Base-by-base conservation (phyloP, 2,113 vertebrate genomes). In the Oenanthe oenanthe region DNA sequence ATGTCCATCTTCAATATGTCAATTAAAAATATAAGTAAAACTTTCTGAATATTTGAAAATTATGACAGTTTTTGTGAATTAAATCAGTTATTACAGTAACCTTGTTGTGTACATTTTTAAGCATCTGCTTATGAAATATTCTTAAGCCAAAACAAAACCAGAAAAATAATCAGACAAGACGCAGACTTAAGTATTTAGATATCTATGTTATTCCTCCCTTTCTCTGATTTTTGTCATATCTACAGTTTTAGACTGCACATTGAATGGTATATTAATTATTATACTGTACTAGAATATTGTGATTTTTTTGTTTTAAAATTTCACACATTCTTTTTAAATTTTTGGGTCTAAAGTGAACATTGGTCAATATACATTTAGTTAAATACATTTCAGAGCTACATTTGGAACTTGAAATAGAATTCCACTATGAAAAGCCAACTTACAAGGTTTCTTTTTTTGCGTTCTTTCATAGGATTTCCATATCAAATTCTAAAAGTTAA, bases 31-130 rank as follows among this genome's bases (percentile, higher is more conserved):
- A 68, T 31, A 42, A 42, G 17, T 28, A 45, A 58, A 67, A 45
- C 22, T 5, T 3, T 60, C 13, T 22, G 3, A 54, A 31, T 68
- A 72, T 32, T 76, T 86, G 5, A 63, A 83, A 71, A 63, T 10
- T 0, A 2, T 53, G 11, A 19, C 9, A 62, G 3, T 8, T 42
- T 81, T 62, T 60, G n/a, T 71, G 6, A 71, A 53, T 29, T 0
- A 76, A 63, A 45, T 54, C 2, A 53, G 34, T 56, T 57, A 50
- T 54, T 70, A 36, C 18, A 21, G 18, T 20, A 45, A 1, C 12
- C 20, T 4, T 81, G 9, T 14, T 42, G 6, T 4, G 3, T 57
- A 5, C 3, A 36, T 83, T 83, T 67, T 6, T 21, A 70, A 80
- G 31, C 42, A 63, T 42, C 6, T 63, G 7, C 79, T 82, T 19